Evolutionary conservation across 2,113 vertebrate genomes (phyloP), one percentile per base, ranked within the genome.

Genomic region (Zosterops hypoxanthus): DNA sequence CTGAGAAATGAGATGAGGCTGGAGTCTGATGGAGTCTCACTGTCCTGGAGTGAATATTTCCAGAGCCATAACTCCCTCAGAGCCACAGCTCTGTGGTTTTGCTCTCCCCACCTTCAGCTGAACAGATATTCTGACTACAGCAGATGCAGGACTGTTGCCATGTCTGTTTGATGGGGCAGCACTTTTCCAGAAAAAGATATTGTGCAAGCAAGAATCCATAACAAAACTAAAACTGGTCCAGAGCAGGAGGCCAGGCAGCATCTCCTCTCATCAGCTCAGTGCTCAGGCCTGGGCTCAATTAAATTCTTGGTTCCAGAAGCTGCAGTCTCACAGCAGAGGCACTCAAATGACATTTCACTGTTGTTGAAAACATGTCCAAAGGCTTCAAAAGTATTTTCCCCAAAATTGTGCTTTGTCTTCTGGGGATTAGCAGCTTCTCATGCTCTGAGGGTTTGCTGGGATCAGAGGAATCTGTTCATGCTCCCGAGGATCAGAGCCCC

Each of bases 51-150:
- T 23, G 29, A 69, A 1, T 39, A 3, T 20, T 82, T 29, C 20
- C 7, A 5, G 71, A 61, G 52, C 34, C 16, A 0, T 2, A 50
- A 29, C 84, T 82, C 53, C 61, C 25, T 26, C 25, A 24, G 55
- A 70, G 24, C 14, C 76, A 20, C 23, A 23, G 0, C 34, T 11
- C 3, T 10, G 18, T 10, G 72, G 14, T 25, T 17, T 24, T 52
- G 23, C 57, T 14, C 1, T 34, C 78, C 39, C 65, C 60, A 26
- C 61, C 41, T 86, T 60, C 46, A 46, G 0, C 52, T 28, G 26
- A 26, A 6, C n/a, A 16, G 12, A 4, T 1, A 5, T 0, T 21
- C 49, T 8, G 31, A 36, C 53, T 57, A 9, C 44, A 56, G 39
- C 12, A 84, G 64, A 17, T 60, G 61, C 8, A 44, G 55, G 64